phyloP scores from a whole-genome alignment of 1,140 invertebrate genomes.

The Bombus pyrosoma region DNA sequence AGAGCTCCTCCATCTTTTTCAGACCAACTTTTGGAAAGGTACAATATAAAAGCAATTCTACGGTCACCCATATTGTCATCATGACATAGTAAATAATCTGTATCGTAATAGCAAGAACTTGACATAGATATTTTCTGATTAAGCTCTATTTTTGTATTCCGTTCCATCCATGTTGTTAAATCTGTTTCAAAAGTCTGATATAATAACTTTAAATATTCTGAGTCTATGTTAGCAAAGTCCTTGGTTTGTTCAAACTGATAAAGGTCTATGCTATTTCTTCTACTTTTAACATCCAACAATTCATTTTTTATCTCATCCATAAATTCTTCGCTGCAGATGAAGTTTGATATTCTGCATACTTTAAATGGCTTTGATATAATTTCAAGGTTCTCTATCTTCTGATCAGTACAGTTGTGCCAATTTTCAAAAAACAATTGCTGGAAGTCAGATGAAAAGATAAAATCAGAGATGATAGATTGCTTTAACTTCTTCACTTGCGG shows the following conservation, averaged over 20 bases:
- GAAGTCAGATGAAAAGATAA: constrained; percentile 64
- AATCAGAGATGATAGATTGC: constrained; percentile 66
- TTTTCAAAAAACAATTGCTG: constrained; percentile 71
- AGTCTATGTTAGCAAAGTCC: constrained; percentile 84
- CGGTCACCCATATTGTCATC: constrained; percentile 88
- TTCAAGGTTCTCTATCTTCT: constrained; percentile 72
- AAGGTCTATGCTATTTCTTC: constrained; percentile 85
- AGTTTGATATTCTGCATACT: constrained; percentile 84
- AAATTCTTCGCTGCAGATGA: constrained; percentile 82
- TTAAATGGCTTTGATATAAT: constrained; percentile 82
- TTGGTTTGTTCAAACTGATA: constrained; percentile 88
- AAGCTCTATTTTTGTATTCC: constrained; percentile 84
- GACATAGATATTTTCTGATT: constrained; percentile 86
- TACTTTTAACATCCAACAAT: constrained; percentile 84
- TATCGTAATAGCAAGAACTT: constrained; percentile 87
- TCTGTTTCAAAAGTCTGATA: constrained; percentile 84
- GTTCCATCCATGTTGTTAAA: constrained; percentile 84
- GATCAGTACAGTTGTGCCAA: constrained; percentile 72
- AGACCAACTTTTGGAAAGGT: constrained; percentile 85
- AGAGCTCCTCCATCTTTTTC: constrained; percentile 86
- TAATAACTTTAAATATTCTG: constrained; percentile 82
- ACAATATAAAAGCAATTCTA: constrained; percentile 88
- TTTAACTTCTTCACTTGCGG: constrained; percentile 61
- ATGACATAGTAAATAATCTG: constrained; percentile 88
- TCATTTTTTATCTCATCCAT: constrained; percentile 84